A percentile compares a stretch with the other conserved stretches of the same genome.
phyloP scores from a whole-genome alignment of 2,888 invertebrate genomes.

The Marasmarcha lunaedactyla region DNA sequence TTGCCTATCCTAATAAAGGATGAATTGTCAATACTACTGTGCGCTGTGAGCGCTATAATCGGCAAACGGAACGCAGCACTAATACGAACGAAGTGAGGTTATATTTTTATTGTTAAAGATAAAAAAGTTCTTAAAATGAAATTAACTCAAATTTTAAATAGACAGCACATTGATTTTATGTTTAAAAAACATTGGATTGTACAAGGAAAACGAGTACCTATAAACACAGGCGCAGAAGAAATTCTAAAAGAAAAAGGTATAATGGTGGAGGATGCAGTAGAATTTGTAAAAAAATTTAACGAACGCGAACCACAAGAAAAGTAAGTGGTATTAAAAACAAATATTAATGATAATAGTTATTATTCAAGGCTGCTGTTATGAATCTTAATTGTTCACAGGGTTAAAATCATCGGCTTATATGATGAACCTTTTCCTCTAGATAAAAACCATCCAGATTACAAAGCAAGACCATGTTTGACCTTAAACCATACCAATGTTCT shows the following conservation, averaged over 20 bases:
- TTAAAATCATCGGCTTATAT: constrained; percentile 52
- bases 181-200: constrained; percentile 79
- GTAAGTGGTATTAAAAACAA: constrained; percentile 19
- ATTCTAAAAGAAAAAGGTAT: constrained; percentile 70
- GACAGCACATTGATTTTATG: constrained; percentile 80
- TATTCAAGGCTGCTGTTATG: neutral
- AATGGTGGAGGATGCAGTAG: constrained; percentile 71
- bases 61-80: no score
- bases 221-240: constrained; percentile 66
- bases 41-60: no score
- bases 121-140: constrained; percentile 66
- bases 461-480: constrained; percentile 69
- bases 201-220: constrained; percentile 72
- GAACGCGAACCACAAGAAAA: constrained; percentile 34
- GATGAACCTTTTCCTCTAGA: constrained; percentile 52
- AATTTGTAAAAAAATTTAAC: constrained; percentile 45
- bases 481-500: constrained; percentile 74
- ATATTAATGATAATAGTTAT: neutral
- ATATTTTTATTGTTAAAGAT: neutral
- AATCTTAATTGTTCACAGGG: constrained; percentile 26
- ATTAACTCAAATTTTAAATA: constrained; percentile 69
- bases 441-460: constrained; percentile 75
- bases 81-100: no score
- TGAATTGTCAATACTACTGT: no score
- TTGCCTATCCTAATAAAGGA: no score